Conservation (phyloP, 2,888 invertebrate genomes). For the Biston betularia region DNA sequence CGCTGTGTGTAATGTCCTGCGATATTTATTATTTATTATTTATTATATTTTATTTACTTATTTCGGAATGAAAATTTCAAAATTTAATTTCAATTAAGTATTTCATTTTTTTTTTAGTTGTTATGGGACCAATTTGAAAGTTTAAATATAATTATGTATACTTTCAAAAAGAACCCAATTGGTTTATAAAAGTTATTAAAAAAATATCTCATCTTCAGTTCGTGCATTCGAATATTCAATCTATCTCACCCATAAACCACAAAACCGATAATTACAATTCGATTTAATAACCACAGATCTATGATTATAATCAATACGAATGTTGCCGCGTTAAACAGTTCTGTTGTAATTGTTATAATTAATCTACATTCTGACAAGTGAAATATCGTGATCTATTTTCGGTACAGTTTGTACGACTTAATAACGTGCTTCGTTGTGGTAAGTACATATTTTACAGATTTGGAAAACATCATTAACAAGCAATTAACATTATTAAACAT, state of each 20-base stretch:
- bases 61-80: too few relatives aligned
- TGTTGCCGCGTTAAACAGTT: conserved; percentile 68
- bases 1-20: too few relatives aligned
- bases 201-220: not conserved
- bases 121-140: too few relatives aligned
- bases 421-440: conserved; percentile 25
- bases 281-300: conserved; percentile 64
- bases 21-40: too few relatives aligned
- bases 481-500: too few relatives aligned
- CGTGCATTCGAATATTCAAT: conserved; percentile 24
- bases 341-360: conserved; percentile 65
- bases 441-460: not conserved
- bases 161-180: too few relatives aligned
- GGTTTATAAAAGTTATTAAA: not conserved
- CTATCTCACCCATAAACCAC: conserved; percentile 24
- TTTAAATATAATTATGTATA: too few relatives aligned
- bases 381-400: conserved; percentile 50
- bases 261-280: conserved; percentile 29
- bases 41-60: too few relatives aligned
- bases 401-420: conserved; percentile 31
- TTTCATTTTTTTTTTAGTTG: too few relatives aligned
- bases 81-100: too few relatives aligned
- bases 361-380: conserved; percentile 73
- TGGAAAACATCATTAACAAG: too few relatives aligned
- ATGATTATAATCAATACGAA: conserved; percentile 69